Percentiles rank a stretch among this genome's conserved stretches.
phyloP scores from a whole-genome alignment of 23 tunicate species.

The Phallusia fumigata region DNA sequence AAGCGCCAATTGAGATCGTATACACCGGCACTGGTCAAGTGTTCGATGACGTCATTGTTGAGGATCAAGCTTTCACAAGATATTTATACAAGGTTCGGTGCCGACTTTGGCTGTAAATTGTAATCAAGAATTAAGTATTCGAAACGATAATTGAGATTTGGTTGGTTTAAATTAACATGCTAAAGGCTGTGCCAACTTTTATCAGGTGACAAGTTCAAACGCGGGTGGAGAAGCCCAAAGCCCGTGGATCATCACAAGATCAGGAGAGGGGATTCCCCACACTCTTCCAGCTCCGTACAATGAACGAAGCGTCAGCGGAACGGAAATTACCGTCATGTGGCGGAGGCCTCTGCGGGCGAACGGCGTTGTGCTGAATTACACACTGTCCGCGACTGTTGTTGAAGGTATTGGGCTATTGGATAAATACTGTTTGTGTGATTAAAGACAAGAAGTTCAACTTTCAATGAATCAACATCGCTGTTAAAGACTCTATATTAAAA shows the following conservation, averaged over 20 bases:
- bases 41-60: slow-evolving; percentile 18
- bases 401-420: no score
- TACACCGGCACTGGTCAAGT: slow-evolving; percentile 37
- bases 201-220: slow-evolving; percentile 63
- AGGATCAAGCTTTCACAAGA: slow-evolving; percentile 38
- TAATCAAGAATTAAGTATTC: no score
- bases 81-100: slow-evolving; percentile 74
- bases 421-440: no score
- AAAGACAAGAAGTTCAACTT: no score
- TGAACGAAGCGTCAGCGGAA: slow-evolving; percentile 49
- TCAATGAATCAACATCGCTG: no score
- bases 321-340: slow-evolving; percentile 65
- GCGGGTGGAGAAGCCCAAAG: slow-evolving; percentile 88
- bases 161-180: no score
- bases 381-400: slow-evolving; percentile 32
- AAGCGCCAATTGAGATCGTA: slow-evolving; percentile 20
- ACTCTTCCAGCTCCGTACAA: slow-evolving; percentile 71
- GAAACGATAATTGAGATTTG: no score
- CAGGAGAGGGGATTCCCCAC: slow-evolving; percentile 86
- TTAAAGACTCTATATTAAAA: no score
- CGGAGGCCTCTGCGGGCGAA: slow-evolving; percentile 60
- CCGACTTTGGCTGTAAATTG: no score
- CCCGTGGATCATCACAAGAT: slow-evolving; percentile 66
- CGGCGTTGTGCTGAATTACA: slow-evolving; percentile 76
- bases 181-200: no score